These are phyloP conservation scores for Chiroxiphia lanceolata DNA, from an alignment of 2,797 vertebrate species.

Conservation along the genomic window DNA sequence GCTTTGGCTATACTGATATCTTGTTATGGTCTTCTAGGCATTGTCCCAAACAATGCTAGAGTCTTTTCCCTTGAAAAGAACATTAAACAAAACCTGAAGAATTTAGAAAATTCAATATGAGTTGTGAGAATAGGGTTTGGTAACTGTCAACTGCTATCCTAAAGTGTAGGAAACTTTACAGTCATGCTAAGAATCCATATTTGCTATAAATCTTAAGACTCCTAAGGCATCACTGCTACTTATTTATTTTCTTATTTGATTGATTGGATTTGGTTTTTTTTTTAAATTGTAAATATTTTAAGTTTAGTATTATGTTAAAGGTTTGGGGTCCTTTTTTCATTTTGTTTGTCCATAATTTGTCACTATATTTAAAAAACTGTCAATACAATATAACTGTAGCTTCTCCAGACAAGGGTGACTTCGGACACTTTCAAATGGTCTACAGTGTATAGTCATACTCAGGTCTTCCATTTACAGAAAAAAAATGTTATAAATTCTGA, in stretches of 20 bases:
- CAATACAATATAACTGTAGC: background rate
- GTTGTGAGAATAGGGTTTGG: too few species aligned
- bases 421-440: background rate
- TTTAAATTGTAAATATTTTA: background rate
- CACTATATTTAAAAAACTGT: background rate
- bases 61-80: too few species aligned
- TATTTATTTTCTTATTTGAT: background rate
- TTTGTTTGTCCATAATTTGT: background rate
- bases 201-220: too few species aligned
- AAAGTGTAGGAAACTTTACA: too few species aligned
- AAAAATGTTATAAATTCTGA: background rate
- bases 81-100: too few species aligned
- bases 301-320: background rate
- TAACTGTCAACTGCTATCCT: too few species aligned
- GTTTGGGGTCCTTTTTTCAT: fast-evolving
- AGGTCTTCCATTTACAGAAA: background rate
- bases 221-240: too few species aligned
- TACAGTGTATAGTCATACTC: background rate
- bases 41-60: too few species aligned
- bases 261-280: fast-evolving
- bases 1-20: too few species aligned
- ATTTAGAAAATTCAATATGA: too few species aligned
- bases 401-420: background rate
- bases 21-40: too few species aligned
- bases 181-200: too few species aligned